Evolutionary conservation across 30 jellyfish, hydroid and myxozoan species (phyloP), one percentile per base, ranked within the genome.

Genomic region (Chrysaora quinquecirrha): DNA sequence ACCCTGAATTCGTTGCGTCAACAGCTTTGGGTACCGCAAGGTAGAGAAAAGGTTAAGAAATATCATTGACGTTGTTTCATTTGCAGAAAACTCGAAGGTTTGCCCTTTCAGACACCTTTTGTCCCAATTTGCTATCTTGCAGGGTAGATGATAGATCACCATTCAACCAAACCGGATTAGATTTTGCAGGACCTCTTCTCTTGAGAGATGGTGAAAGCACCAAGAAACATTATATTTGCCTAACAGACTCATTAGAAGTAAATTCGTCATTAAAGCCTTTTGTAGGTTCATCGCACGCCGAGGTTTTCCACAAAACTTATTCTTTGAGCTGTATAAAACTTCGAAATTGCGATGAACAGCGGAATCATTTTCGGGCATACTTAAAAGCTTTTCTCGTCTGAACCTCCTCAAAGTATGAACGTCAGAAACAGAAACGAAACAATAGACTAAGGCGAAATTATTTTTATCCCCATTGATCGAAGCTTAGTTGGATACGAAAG

Each of bases 111-210:
- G 50, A 32, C 76, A 3, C 31, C 18, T 24, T 29, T 80, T 29
- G 19, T 48, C 20, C 83, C 84, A 0, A 48, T n/a, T 85, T 80
- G 0, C 91, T 85, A 2, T 31, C 24, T 14, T 29, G 18, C 2
- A 80, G 91, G 48, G 85, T 80, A 12, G 76, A 46, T 43, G 75
- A 66, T 30, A 18, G 68, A 46, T 63, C 85, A 29, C 96, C 96
- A 1, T 86, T 86, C 64, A 60, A 29, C 21, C 46, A 19, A n/a
- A 46, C 79, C 3, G 88, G 96, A 0, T 30, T 82, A 0, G 93
- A 82, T 69, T 82, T 82, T 34, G 87, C 85, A 20, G 85, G 96
- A 0, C 87, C 95, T 2, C 52, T 73, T 30, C 28, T 46, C 49
- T 16, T 77, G 21, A 2, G 71, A 28, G 84, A 10, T 14, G 81